Base-by-base conservation (phyloP, 1,140 invertebrate species). In the Lamellibrachia luymesi region DNA sequence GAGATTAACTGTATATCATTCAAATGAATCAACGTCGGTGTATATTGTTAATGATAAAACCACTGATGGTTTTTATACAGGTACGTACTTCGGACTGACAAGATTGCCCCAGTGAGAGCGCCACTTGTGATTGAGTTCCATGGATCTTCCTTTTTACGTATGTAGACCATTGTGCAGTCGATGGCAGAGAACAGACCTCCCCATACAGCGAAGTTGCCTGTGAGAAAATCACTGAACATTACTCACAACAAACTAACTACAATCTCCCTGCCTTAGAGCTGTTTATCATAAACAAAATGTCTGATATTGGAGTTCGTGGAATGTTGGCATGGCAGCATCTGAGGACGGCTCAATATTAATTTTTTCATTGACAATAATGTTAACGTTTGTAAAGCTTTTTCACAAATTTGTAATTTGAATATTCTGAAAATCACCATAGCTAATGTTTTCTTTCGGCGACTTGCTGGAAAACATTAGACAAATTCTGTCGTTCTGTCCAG, bases 51-150 rank as follows among this genome's bases (percentile, higher is more conserved):
- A 80, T 80, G 64, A 22, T 80, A 80, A 0, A 80, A 80, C 64
- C 64, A 80, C 64, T 8, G 8, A 22, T 80, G 64, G 64, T 80
- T 80, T 38, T 22, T 80, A 8, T 22, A 80, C 64, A 17, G 90
- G 27, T 38, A 96, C 96, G 95, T 95, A 97, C 97, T 99, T 97
- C 99, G 97, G 13, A 99, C 98, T 56, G 99, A 98, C 94, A 99
- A 96, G 94, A 99, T 98, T 90, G 98, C 99, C 91, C 99, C 99
- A 90, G 99, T 99, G 0, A 98, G 97, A 13, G 98, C 98, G 8
- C 99, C 99, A 97, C 98, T 99, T 93, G 98, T 98, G 89, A 99
- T 99, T 0, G 98, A 99, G 94, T 97, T 99, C 98, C 98, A 99
- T 0, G 98, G 98, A 96, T 99, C 99, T 97, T 99, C 99, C 95